Evolutionary conservation across 1,140 invertebrate genomes (phyloP), one percentile per base, ranked within the genome.

Genomic region (Samia ricini): DNA sequence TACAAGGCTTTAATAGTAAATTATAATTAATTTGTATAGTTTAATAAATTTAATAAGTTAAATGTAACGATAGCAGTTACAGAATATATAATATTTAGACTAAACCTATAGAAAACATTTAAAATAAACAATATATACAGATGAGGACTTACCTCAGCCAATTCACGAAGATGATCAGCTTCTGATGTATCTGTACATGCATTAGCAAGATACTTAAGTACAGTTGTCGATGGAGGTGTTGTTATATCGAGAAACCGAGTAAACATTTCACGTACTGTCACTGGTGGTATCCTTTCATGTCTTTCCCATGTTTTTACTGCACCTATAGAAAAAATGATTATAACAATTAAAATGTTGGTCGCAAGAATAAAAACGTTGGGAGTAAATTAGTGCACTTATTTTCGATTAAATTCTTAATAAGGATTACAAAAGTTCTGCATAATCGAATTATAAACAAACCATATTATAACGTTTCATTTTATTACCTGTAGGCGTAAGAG

Each of bases 161-260:
- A 85, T 51, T 93, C 82, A 74, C 94, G 93, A 0, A 99, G 91
- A 62, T 92, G 92, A 63, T 93, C 92, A 73, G 93, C 92, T 68
- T 99, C 97, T 15, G 93, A 92, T 19, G 92, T 82, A 72, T 97
- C 93, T 4, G 92, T 92, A 33, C 97, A 97, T 70, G 94, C 94
- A 0, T 94, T 93, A 4, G 96, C 94, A 29, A 99, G 93, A 58
- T 97, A 94, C 70, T 95, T 94, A 0, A 99, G 90, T 50, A 99
- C 91, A 83, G 96, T 95, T 10, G 97, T 95, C 1, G 96, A 94
- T 0, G 97, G 97, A 4, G 98, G 97, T n/a, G 96, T 98, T 0
- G 97, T 98, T 19, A 99, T 95, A 71, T 99, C 98, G 36, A 99
- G 84, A 88, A 97, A 98, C 69, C 96, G 92, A 2, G 95, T 94